Conservation (phyloP, 2,113 vertebrate genomes). For the Albula goreensis region DNA sequence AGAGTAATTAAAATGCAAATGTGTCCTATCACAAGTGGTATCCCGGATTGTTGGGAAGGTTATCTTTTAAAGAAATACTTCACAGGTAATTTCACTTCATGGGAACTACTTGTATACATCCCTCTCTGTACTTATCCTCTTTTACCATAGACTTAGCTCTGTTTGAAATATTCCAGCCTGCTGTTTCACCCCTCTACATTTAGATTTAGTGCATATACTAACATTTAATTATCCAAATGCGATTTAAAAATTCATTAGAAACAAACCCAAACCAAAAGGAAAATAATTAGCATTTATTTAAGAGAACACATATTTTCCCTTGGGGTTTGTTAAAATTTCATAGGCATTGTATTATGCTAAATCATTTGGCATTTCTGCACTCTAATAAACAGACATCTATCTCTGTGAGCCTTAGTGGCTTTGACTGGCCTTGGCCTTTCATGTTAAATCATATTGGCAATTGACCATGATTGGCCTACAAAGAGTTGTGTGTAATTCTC, state of each 20-base stretch:
- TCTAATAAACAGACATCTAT: background rate
- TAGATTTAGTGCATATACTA: background rate
- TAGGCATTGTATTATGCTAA: conserved; percentile 27
- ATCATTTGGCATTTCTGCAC: conserved; percentile 22
- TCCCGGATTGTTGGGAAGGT: background rate
- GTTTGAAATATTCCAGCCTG: background rate
- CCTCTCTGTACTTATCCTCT: background rate
- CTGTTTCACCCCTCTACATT: background rate
- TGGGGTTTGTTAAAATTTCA: conserved; percentile 33
- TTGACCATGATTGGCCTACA: background rate
- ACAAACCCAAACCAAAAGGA: conserved; percentile 25
- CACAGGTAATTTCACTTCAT: background rate
- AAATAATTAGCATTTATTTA: conserved; percentile 37
- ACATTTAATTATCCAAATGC: conserved; percentile 6
- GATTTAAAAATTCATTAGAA: conserved; percentile 17
- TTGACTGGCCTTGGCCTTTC: conserved; percentile 13
- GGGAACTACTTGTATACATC: background rate
- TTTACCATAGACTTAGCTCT: background rate
- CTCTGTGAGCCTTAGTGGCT: conserved; percentile 9
- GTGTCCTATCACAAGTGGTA: background rate
- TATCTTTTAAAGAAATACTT: background rate
- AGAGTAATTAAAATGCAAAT: conserved; percentile 16
- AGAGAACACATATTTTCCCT: conserved; percentile 25
- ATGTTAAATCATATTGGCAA: conserved; percentile 9
- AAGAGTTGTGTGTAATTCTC: background rate